phyloP scores from a whole-genome alignment of 1,140 invertebrate genomes.

The Bombyx mori region ASM3026992v2 NC_085126.1:6314001-6314500 shows the following conservation, averaged over 20 bases:
- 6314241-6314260: constrained; percentile 25
- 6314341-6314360: not conserved
- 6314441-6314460: constrained; percentile 18
- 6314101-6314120: not conserved
- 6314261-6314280: constrained; percentile 25
- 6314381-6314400: constrained; percentile 1
- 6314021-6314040: too few species aligned
- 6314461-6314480: constrained; percentile 37
- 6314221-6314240: constrained; percentile 47
- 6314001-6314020: too few species aligned
- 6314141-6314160: not conserved
- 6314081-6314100: too few species aligned
- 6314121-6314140: not conserved
- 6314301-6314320: constrained; percentile 36
- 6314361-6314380: not conserved
- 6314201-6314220: constrained; percentile 39
- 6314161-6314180: constrained; percentile 10
- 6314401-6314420: constrained; percentile 11
- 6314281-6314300: constrained; percentile 29
- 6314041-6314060: too few species aligned
- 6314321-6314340: not conserved
- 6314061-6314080: too few species aligned
- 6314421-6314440: constrained; percentile 7
- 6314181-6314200: constrained; percentile 55
- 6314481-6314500: constrained; percentile 44